Evolutionary conservation across 2,888 invertebrate species (phyloP), one percentile per base, ranked within the genome.

Genomic region (Zygothrica quintamaculata): DNA sequence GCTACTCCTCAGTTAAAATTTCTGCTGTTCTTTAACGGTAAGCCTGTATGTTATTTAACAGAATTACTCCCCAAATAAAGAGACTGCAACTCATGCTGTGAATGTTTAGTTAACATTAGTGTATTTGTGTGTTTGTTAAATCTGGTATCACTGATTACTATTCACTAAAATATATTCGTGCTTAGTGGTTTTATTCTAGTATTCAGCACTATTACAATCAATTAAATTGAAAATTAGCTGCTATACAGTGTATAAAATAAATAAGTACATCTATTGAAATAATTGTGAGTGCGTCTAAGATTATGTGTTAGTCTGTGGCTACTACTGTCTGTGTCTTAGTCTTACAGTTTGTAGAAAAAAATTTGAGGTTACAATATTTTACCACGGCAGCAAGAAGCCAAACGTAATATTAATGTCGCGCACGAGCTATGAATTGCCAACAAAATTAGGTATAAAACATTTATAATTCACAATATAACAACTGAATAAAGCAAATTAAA

Each of bases 341-440:
- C 31, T n/a, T 25, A 40, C 22, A 58, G 36, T 42, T 56, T 13
- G 42, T 76, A 39, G n/a, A n/a, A 31, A 61, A 56, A 77, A 65
- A 55, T 87, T 87, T 80, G 79, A 80, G 79, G 87, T 81, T 87
- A 87, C 56, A 65, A 59, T 46, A 67, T 48, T 71, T 82, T 75
- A 56, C 82, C 76, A 82, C 81, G 67, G 74, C 50, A 61, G 77
- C 74, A 86, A 61, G 61, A 43, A 84, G 58, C 46, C 52, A 52
- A 65, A 71, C 56, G 40, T 52, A n/a, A 47, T 34, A 66, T 86
- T 78, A 84, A 86, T 86, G 84, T 71, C 65, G 61, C 58, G 56
- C 13, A 43, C 18, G 57, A 65, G 26, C 44, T 42, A 43, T 34
- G 58, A 52, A 55, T 68, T 67, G 13, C 34, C 13, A 16, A 6